Base-by-base conservation (phyloP, 2,113 vertebrate species). In the Psittacara wagleri region DNA sequence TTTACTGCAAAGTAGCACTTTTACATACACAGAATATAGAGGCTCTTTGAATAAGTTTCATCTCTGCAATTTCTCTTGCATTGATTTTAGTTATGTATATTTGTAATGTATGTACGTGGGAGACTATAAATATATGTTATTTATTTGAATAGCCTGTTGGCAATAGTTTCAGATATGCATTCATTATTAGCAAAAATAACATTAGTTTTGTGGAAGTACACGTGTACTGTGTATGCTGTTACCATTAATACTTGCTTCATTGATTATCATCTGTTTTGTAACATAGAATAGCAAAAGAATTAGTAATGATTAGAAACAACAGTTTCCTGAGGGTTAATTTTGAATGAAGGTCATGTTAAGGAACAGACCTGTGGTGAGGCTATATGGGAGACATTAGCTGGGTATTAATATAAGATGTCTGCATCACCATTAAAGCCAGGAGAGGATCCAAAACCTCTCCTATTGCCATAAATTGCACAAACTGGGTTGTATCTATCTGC, bases 41-140 rank as follows among this genome's bases (percentile, higher is more conserved):
- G n/a, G 13, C 16, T 85, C 86, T 86, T 73, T 44, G 74, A 79
- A 13, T 61, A 48, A 55, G 24, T 85, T 94, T 86, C 11, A 22
- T 88, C 88, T 93, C 73, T 74, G 86, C 55, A 62, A 11, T 94
- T 95, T 95, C 68, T 91, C 91, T 75, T 93, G 69, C 77, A 24
- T 84, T 79, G 66, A 76, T 90, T 97, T 70, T 95, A 96, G 96
- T 97, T 97, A 95, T 89, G 88, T 82, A 51, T 87, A 91, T 84
- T 94, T 92, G 67, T 88, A 94, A 48, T 82, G 7, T 48, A 27
- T 35, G 27, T 63, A 86, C 20, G 28, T 95, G 87, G 62, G 88
- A 97, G 92, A 83, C 92, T 97, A 57, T 96, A 97, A 97, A 96
- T 96, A 96, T 91, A 83, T 86, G 66, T 88, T 97, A 86, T 63